These are phyloP conservation scores for Myiozetetes cayanensis DNA, from an alignment of 2,113 vertebrate species.

Conservation along the genomic window DNA sequence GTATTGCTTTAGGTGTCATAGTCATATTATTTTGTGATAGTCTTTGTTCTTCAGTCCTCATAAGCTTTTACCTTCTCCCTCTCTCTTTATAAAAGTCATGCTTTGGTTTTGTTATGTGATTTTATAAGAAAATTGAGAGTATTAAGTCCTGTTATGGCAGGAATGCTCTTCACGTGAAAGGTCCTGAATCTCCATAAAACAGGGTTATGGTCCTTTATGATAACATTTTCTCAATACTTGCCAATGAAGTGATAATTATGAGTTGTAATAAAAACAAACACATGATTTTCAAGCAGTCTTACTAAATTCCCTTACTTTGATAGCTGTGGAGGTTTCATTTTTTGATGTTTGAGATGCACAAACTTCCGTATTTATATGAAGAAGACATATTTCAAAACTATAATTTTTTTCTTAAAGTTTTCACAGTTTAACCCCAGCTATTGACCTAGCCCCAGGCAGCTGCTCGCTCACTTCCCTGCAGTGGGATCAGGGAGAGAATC, in stretches of 20 bases:
- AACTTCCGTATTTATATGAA: not conserved
- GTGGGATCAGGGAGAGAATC: not conserved
- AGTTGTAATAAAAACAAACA: not conserved
- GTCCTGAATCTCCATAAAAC: not conserved
- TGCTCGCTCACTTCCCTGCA: accelerated
- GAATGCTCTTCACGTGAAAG: not conserved
- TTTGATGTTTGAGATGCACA: not conserved
- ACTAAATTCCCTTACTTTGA: not conserved
- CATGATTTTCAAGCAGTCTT: not conserved
- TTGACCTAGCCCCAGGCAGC: accelerated
- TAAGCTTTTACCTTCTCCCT: not conserved
- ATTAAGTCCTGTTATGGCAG: not conserved
- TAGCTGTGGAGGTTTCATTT: not conserved
- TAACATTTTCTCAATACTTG: not conserved
- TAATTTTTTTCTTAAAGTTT: not conserved
- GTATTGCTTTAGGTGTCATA: not conserved
- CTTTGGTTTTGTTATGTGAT: not conserved
- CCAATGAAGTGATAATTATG: not conserved
- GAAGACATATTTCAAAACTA: not conserved
- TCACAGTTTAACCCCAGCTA: not conserved
- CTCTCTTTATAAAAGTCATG: not conserved
- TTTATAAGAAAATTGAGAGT: not conserved
- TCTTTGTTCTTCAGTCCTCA: not conserved
- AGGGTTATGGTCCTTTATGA: not conserved
- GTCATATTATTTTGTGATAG: not conserved